Conservation (phyloP, 1,140 invertebrate genomes). For the Aphidius gifuensis region DNA sequence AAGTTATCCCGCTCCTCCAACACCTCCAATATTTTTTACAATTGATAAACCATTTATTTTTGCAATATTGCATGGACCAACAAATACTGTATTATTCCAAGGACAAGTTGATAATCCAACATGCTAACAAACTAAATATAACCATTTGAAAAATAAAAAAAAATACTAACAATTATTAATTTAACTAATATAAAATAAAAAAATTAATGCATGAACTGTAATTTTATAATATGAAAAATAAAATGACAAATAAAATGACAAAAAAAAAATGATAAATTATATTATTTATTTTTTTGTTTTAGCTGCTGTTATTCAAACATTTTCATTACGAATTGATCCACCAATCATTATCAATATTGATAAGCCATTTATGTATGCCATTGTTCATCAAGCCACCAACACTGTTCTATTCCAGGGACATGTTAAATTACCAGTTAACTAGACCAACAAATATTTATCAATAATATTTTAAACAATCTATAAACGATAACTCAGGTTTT, state of each 20-base stretch:
- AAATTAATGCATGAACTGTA: not conserved
- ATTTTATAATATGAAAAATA: too few species aligned
- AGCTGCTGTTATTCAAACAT: not conserved
- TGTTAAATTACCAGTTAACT: slow-evolving; percentile 1
- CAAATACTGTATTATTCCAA: slow-evolving; percentile 15
- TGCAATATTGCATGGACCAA: slow-evolving; percentile 13
- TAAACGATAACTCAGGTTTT: too few species aligned
- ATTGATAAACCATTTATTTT: slow-evolving; percentile 18
- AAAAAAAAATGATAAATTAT: not conserved
- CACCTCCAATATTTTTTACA: not conserved
- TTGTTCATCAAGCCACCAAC: slow-evolving; percentile 6
- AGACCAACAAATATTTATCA: not conserved
- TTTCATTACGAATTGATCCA: not conserved
- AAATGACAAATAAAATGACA: not conserved
- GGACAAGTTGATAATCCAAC: slow-evolving; percentile 17
- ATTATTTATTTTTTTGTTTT: not conserved
- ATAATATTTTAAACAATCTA: not conserved
- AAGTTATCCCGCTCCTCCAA: not conserved
- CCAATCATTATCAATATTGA: slow-evolving; percentile 2
- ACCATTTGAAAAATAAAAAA: too few species aligned
- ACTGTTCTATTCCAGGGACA: slow-evolving; percentile 18
- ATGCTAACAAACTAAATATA: slow-evolving; percentile 1
- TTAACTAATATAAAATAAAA: not conserved
- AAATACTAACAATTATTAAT: not conserved
- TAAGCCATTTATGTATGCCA: slow-evolving; percentile 8